A percentile compares a stretch with the other conserved stretches of the same genome.
phyloP scores from a whole-genome alignment of 2,113 vertebrate species.

The Sinocyclocheilus grahami region DNA sequence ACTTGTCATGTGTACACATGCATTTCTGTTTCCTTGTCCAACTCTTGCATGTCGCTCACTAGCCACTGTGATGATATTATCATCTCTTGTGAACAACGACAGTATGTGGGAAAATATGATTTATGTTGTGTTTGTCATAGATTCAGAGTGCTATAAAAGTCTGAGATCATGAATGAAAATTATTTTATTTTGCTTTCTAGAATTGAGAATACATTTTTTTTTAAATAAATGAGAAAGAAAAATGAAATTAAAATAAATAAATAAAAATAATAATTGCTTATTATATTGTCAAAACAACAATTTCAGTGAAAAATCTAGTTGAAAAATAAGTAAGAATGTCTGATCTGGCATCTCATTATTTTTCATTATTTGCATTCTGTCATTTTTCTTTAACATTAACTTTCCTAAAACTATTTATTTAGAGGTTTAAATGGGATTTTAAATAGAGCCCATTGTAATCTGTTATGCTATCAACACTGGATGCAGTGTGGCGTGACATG shows the following conservation, averaged over 20 bases:
- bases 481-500: too few species aligned
- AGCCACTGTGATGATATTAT: background rate
- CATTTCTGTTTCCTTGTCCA: background rate
- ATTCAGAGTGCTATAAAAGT: background rate
- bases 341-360: background rate
- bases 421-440: background rate
- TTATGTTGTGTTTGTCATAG: background rate
- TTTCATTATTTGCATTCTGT: background rate
- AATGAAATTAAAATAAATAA: too few species aligned
- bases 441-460: background rate
- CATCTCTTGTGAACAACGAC: background rate
- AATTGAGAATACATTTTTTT: background rate
- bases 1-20: background rate
- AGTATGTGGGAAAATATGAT: background rate
- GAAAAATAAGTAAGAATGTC: too few species aligned
- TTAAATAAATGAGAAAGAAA: background rate
- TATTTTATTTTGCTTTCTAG: background rate
- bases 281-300: background rate
- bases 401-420: background rate
- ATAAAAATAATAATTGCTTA: background rate
- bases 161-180: background rate
- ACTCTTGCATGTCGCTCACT: background rate
- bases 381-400: background rate
- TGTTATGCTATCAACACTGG: too few species aligned
- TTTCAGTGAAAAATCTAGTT: background rate